A percentile compares a stretch with the other conserved stretches of the same genome.
Evolutionary conservation across 2,797 vertebrate species (phyloP).

Genomic region (Anguilla marmorata): DNA sequence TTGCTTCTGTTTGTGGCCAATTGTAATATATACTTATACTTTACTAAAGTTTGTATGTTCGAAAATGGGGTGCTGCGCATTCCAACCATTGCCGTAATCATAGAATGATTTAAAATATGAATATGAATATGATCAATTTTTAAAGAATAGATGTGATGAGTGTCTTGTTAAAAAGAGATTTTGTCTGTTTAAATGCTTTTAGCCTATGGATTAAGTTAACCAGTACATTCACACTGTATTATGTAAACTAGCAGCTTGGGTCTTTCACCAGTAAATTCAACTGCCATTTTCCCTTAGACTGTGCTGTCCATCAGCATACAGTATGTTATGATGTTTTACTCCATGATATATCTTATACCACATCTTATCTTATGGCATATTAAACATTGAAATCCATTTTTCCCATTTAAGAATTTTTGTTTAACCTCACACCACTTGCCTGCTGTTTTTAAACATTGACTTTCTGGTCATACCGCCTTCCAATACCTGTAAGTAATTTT

Average conservation of each 20-base stretch:
- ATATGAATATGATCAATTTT: conserved; percentile 41
- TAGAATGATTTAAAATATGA: too few relatives aligned
- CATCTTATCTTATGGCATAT: not conserved
- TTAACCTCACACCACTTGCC: not conserved
- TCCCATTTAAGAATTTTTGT: not conserved
- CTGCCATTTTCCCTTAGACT: not conserved
- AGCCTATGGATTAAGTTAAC: conserved; percentile 52
- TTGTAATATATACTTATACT: conserved; percentile 34
- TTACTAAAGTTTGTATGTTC: conserved; percentile 44
- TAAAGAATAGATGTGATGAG: conserved; percentile 43
- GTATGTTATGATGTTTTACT: not conserved
- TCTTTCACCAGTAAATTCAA: not conserved
- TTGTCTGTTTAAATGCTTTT: conserved; percentile 44
- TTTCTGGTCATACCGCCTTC: not conserved
- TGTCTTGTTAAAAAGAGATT: conserved; percentile 42
- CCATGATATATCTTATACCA: not conserved
- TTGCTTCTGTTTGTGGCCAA: not conserved
- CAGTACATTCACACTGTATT: not conserved
- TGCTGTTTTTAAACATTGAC: not conserved
- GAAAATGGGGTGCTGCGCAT: conserved; percentile 68
- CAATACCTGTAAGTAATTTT: not conserved
- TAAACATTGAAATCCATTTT: not conserved
- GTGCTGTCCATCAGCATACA: not conserved
- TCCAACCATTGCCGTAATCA: conserved; percentile 21
- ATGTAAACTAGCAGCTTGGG: not conserved